Evolutionary conservation across 2,888 invertebrate species (phyloP), one percentile per base, ranked within the genome.

Genomic region (Cyaniris semiargus): DNA sequence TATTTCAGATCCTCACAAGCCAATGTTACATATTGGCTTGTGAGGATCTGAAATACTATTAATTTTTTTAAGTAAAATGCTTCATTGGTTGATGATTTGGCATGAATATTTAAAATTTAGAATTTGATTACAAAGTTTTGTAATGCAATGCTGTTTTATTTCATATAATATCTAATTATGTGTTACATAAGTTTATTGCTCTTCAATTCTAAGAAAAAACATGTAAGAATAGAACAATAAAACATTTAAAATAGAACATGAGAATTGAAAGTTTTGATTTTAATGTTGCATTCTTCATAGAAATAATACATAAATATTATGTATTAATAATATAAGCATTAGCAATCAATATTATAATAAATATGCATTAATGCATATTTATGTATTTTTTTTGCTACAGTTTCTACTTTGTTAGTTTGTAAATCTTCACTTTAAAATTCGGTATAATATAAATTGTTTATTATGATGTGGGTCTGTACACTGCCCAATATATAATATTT

Each of bases 221-320:
- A 15, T 72, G 13, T 44, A 23, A 72, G 1, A 44, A 72, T 23
- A 72, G 13, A 72, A 72, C 72, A 72, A 72, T 72, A 44, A 23
- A 38, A 72, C 5, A 44, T 72, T 72, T 44, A 48, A 72, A 72
- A 31, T 38, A 44, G 44, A 13, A 44, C 44, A 44, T 72, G 72
- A 13, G 44, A 72, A 38, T 44, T 44, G 44, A 72, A 72, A 71
- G 71, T 71, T 70, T 8, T 27, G 1, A 71, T 38, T 71, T 21
- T 8, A 71, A 70, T 70, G 60, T 60, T 60, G 23, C 23, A 10
- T 60, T 60, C 23, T 60, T 60, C 60, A 23, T n/a, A 60, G 70
- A 70, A 70, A 18, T 31, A 38, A 70, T 34, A 38, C 1, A n/a
- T 71, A n/a, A 10, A 0, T 3, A 13, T 21, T 60, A 60, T 56